phyloP scores from a whole-genome alignment of 2,888 invertebrate genomes.

The Acleris cristana region DNA sequence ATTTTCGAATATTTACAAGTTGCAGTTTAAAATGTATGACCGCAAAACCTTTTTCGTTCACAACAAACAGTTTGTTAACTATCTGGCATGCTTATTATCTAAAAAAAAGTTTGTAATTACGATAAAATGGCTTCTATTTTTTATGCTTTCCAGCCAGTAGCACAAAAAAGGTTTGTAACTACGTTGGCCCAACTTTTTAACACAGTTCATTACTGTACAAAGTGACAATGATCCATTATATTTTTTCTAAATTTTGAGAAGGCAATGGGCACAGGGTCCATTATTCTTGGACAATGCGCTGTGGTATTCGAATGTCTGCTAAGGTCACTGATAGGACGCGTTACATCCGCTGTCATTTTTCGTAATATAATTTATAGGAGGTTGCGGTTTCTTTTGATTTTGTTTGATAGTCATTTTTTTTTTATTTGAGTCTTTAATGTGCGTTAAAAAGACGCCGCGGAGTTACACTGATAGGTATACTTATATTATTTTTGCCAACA shows the following conservation, averaged over 20 bases:
- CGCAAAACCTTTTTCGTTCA: not conserved
- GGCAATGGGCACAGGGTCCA: conserved; percentile 20
- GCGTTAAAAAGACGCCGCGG: no score
- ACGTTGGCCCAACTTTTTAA: not conserved
- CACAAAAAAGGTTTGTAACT: conserved; percentile 2
- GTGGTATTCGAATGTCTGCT: conserved; percentile 17
- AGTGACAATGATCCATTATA: conserved; percentile 26
- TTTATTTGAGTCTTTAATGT: no score
- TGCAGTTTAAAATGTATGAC: not conserved
- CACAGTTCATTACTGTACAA: conserved; percentile 11
- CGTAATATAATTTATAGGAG: not conserved
- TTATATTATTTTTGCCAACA: no score
- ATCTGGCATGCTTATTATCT: no score
- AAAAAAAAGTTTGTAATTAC: not conserved
- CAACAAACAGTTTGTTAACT: no score
- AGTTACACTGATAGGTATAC: no score
- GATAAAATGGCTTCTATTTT: not conserved
- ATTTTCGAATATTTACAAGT: conserved; percentile 35
- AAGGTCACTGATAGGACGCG: conserved; percentile 34
- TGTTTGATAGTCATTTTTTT: not conserved
- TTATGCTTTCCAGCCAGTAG: not conserved
- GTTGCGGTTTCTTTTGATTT: not conserved
- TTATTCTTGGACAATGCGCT: conserved; percentile 30
- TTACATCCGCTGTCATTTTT: conserved; percentile 27
- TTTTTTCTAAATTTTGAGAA: conserved; percentile 12